phyloP scores from a whole-genome alignment of 2,888 invertebrate genomes.

The Leptura quadrifasciata region DNA sequence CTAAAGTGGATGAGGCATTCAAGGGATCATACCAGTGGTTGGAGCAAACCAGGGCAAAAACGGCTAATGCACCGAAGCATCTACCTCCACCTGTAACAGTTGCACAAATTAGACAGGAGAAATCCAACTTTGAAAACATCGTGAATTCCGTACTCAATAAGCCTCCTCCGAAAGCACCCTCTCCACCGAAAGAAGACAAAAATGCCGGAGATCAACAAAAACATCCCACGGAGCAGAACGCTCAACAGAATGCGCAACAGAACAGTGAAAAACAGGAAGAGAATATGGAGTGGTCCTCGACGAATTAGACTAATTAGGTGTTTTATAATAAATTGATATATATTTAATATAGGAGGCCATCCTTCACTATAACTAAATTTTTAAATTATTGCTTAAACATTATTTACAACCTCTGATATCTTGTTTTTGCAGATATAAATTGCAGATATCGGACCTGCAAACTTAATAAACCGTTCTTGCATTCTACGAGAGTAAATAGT shows the following conservation, averaged over 20 bases:
- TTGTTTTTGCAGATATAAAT: slow-evolving; percentile 37
- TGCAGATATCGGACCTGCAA: slow-evolving; percentile 14
- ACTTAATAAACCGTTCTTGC: not conserved
- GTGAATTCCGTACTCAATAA: slow-evolving; percentile 90
- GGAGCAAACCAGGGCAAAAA: slow-evolving; percentile 83
- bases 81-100: slow-evolving; percentile 86
- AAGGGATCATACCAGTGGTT: slow-evolving; percentile 88
- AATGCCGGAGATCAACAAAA: slow-evolving; percentile 46
- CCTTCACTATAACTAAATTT: slow-evolving; percentile 37
- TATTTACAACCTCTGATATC: slow-evolving; percentile 8
- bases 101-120: slow-evolving; percentile 87
- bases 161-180: slow-evolving; percentile 89
- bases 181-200: slow-evolving; percentile 76
- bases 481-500: not conserved
- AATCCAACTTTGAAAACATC: slow-evolving; percentile 79
- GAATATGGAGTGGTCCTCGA: slow-evolving; percentile 57
- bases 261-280: slow-evolving; percentile 51
- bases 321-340: slow-evolving; percentile 43
- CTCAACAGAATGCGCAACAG: slow-evolving; percentile 41
- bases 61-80: slow-evolving; percentile 81
- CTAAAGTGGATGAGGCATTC: slow-evolving; percentile 82
- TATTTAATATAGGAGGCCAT: slow-evolving; percentile 32
- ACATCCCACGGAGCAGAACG: slow-evolving; percentile 38
- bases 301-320: slow-evolving; percentile 56
- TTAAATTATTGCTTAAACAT: slow-evolving; percentile 34